phyloP scores from a whole-genome alignment of 2,797 vertebrate genomes.

The Synanceia verrucosa region DNA sequence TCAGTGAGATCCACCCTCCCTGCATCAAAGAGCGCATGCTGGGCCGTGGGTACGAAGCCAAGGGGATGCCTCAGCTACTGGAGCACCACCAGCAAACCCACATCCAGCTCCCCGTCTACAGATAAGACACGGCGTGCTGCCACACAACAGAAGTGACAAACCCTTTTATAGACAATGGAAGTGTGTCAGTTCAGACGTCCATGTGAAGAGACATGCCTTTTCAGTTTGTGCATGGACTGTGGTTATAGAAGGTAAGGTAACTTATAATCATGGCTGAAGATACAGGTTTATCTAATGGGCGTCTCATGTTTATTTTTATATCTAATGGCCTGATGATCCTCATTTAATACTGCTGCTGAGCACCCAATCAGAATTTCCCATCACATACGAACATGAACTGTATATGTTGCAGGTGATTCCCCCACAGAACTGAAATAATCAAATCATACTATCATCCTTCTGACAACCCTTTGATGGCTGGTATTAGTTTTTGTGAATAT shows the following conservation, averaged over 20 bases:
- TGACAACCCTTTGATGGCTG: constrained; percentile 62
- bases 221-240: constrained; percentile 72
- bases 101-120: constrained; percentile 95
- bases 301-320: constrained; percentile 61
- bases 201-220: constrained; percentile 66
- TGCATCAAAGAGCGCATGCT: constrained; percentile 99
- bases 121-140: constrained; percentile 81
- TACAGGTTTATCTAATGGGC: constrained; percentile 58
- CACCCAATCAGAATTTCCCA: constrained; percentile 40
- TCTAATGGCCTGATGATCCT: constrained; percentile 55
- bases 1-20: constrained; percentile 97
- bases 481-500: constrained; percentile 78
- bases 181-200: constrained; percentile 25
- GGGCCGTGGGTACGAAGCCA: constrained; percentile 93
- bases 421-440: constrained; percentile 40
- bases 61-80: constrained; percentile 90
- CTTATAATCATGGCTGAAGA: constrained; percentile 71
- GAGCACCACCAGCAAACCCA: constrained; percentile 91
- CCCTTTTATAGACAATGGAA: constrained; percentile 38
- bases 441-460: constrained; percentile 47
- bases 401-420: constrained; percentile 27
- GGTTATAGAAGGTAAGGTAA: constrained; percentile 67
- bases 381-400: constrained; percentile 2
- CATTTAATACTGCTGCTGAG: constrained; percentile 49
- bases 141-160: constrained; percentile 9